Conservation (phyloP, 1,140 invertebrate genomes). For the Drosophila hydei region DNA sequence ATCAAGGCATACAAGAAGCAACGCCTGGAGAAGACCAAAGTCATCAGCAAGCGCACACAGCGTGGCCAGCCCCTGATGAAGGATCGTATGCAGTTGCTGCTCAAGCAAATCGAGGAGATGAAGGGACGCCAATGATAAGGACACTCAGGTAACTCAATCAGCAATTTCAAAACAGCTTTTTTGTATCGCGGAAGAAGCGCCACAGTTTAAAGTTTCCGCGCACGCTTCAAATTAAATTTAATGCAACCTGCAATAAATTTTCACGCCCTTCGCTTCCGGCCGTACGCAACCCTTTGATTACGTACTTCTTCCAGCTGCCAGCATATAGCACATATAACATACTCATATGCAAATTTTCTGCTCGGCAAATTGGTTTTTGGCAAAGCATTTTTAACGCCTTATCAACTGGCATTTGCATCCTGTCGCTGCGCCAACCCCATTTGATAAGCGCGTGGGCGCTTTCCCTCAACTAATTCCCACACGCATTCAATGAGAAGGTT, state of each 20-base stretch:
- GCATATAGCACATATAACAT: slow-evolving; percentile 5
- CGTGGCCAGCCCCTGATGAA: slow-evolving; percentile 80
- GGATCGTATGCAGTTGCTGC: slow-evolving; percentile 76
- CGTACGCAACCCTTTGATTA: slow-evolving; percentile 74
- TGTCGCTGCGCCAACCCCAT: slow-evolving; percentile 45
- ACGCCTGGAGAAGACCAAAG: slow-evolving; percentile 73
- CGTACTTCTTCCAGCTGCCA: slow-evolving; percentile 9
- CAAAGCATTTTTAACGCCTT: slow-evolving; percentile 47
- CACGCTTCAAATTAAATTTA: slow-evolving; percentile 79
- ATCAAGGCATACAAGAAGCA: slow-evolving; percentile 73
- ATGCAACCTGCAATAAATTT: slow-evolving; percentile 83
- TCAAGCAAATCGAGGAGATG: slow-evolving; percentile 82
- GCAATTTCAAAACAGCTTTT: neutral
- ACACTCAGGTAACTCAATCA: slow-evolving; percentile 22
- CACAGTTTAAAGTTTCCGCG: slow-evolving; percentile 43
- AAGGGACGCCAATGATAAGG: slow-evolving; percentile 45
- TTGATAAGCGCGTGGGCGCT: slow-evolving; percentile 15
- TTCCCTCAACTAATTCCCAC: slow-evolving; percentile 57
- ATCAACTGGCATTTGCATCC: slow-evolving; percentile 53
- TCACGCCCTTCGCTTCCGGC: slow-evolving; percentile 63
- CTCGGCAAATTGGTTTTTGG: slow-evolving; percentile 62
- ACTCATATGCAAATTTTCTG: slow-evolving; percentile 70
- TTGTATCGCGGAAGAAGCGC: slow-evolving; percentile 6
- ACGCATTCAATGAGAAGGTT: slow-evolving; percentile 40
- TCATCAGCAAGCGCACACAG: slow-evolving; percentile 72